Evolutionary conservation across 2,888 invertebrate species (phyloP), one percentile per base, ranked within the genome.

Genomic region (Sphaerophoria taeniata): DNA sequence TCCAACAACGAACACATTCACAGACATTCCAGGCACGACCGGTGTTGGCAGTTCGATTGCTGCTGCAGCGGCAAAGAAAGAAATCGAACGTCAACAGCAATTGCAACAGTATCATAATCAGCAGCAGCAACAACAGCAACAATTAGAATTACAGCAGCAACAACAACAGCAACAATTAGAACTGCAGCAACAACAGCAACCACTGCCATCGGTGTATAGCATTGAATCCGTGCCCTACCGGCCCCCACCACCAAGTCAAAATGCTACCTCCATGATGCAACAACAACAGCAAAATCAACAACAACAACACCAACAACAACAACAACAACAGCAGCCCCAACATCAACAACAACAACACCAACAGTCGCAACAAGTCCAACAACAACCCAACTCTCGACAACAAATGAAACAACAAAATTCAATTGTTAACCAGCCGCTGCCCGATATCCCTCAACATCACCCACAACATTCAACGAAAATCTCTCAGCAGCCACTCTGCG

Each of bases 341-440:
- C 78, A 33, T 51, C 85, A 7, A 43, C 85, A 55, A 61, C 87
- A 56, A 47, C 83, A 53, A 72, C 91, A 90, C 88, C 74, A 67
- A 11, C 75, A 61, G 34, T 73, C 53, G 33, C 43, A 47, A 45
- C 24, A 24, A 24, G 24, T 24, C 24, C 24, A 24, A 24, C 24
- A 24, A 24, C 24, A 24, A 24, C 24, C 24, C 24, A 24, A 24
- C 24, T 65, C 75, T 47, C 55, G 88, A 86, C 83, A 88, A 34
- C 85, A 85, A 7, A 74, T 81, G 34, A 85, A 85, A 39, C 85
- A 85, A 73, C 31, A 76, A 49, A 88, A 88, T 69, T 92, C 93
- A n/a, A 93, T 93, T 81, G 90, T 93, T 11, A 92, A 92, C 87
- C 92, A 92, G 85, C 92, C 92, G 61, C 87, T 92, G 86, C 92